phyloP scores from a whole-genome alignment of 2,113 vertebrate species.

The Nycticryphes semicollaris region DNA sequence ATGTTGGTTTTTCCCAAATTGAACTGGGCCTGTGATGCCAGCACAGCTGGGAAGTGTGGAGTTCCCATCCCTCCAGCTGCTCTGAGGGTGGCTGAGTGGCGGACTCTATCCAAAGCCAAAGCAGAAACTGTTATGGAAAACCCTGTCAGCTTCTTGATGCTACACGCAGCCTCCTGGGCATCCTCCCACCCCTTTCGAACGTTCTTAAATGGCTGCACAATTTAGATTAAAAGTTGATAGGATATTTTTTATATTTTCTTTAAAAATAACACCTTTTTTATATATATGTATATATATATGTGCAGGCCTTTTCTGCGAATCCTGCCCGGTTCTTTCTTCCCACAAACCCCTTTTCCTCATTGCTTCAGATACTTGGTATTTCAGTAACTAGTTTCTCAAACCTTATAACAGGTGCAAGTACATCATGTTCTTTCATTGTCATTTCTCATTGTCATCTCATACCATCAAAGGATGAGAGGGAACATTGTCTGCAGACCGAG shows the following conservation, averaged over 20 bases:
- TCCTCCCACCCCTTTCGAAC: neutral
- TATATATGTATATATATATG: accelerated
- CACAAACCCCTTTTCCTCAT: neutral
- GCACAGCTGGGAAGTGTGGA: neutral
- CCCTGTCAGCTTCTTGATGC: neutral
- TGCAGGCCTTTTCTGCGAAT: neutral
- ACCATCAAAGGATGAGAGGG: neutral
- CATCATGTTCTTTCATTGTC: neutral
- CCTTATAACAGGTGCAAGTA: neutral
- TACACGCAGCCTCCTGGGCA: neutral
- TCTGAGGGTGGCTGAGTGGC: accelerated
- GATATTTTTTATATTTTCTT: neutral
- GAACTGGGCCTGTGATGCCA: neutral
- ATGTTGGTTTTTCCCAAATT: neutral
- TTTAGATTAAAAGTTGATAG: too few relatives aligned
- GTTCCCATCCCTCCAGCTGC: neutral
- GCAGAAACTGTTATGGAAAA: neutral
- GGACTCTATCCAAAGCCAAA: neutral
- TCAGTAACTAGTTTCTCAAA: neutral
- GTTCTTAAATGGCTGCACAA: neutral
- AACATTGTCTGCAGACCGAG: neutral
- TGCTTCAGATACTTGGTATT: neutral
- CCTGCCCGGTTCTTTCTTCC: accelerated
- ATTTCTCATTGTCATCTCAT: neutral
- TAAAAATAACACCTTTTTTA: neutral